Conservation (phyloP, 2,113 vertebrate species). For the Gallinago paraguaiae region DNA sequence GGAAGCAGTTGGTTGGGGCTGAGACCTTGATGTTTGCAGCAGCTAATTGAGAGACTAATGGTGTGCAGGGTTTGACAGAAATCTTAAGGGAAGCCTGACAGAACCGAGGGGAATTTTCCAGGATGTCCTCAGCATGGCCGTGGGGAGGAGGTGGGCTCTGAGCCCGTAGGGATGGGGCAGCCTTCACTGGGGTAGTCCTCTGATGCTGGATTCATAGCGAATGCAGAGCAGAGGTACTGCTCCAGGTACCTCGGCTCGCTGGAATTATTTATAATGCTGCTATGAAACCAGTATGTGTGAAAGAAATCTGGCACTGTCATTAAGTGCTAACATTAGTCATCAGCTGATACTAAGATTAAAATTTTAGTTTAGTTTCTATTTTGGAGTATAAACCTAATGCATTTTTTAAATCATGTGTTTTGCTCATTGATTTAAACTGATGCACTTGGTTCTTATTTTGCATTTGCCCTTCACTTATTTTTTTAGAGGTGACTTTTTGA, state of each 20-base stretch:
- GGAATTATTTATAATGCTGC: background rate
- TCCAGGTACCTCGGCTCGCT: background rate
- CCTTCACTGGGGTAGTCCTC: background rate
- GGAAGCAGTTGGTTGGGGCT: background rate
- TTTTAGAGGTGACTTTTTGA: background rate
- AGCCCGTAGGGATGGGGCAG: background rate
- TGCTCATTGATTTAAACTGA: background rate
- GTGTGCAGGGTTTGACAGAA: background rate
- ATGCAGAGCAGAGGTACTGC: background rate
- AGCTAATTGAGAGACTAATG: rapidly evolving
- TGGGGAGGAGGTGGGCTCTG: background rate
- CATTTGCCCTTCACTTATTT: slow-evolving; percentile 4
- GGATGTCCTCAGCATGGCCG: background rate
- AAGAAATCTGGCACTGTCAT: background rate
- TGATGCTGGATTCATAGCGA: background rate
- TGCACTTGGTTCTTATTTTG: background rate
- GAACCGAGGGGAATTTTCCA: background rate
- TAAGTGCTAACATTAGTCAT: background rate
- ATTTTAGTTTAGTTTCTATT: background rate
- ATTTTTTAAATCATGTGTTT: background rate
- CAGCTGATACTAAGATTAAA: background rate
- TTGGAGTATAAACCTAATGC: background rate
- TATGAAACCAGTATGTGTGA: background rate
- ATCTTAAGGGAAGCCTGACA: rapidly evolving
- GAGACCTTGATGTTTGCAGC: background rate